Base-by-base conservation (phyloP, 2,113 vertebrate species). In the Apistogramma diplotaenia region DNA sequence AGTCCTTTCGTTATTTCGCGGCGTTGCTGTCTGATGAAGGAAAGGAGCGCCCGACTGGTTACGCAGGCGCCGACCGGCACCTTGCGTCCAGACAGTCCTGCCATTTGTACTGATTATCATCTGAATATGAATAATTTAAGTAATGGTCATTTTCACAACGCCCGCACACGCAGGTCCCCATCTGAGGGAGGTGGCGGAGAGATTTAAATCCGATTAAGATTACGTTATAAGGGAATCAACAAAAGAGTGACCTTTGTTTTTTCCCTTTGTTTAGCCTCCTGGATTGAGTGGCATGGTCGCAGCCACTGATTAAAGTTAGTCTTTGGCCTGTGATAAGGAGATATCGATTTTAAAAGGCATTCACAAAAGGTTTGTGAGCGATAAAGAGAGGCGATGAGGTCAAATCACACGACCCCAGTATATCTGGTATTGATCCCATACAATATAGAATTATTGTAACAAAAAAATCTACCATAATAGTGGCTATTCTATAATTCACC, bases 201-300 rank as follows among this genome's bases (percentile, higher is more conserved):
- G 78, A 89, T 92, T 88, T 87, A 91, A 92, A 95, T 91, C 94
- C 87, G 92, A 94, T 94, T 94, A 94, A 88, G 78, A 93, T 91
- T 76, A 13, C 18, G 10, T 31, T 61, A 92, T 84, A 85, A 79
- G 61, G 76, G 81, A 88, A 87, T 72, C 87, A 85, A 92, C 91
- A 91, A 92, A 93, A 92, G 88, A 87, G 67, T 85, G 87, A 85
- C 75, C 84, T 78, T 90, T 92, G 74, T 85, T 87, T 83, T 29
- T 10, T 60, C 19, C 87, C 92, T 94, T 93, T 93, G 93, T 93
- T 94, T 86, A 86, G 87, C 62, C 78, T 46, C 59, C 72, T 71
- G 84, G 25, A 76, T 82, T 85, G 82, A 84, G 61, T 21, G 60
- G 31, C 77, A 85, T 49, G 79, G 78, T 67, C 72, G 62, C 59